These are phyloP conservation scores for Lycocerus yunnanus DNA, from an alignment of 2,888 invertebrate species.

Conservation along the genomic window DNA sequence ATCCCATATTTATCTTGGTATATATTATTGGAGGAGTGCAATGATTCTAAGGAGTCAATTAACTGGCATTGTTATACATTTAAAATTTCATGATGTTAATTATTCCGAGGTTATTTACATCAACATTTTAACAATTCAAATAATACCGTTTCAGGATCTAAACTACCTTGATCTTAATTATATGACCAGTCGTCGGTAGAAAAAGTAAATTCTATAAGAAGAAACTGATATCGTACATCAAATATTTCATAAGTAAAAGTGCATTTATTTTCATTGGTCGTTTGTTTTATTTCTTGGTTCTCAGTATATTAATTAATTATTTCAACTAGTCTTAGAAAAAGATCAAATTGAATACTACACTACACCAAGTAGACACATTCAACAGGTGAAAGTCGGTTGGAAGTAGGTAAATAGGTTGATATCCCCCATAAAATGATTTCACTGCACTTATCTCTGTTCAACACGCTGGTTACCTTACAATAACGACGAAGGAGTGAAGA, in stretches of 20 bases:
- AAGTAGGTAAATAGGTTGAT: constrained; percentile 56
- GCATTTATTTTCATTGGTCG: constrained; percentile 27
- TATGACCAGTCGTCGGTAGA: neutral
- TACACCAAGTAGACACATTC: constrained; percentile 20
- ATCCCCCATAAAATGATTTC: constrained; percentile 48
- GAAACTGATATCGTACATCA: constrained; percentile 8
- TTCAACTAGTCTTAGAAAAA: constrained; percentile 8
- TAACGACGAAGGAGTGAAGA: constrained; percentile 28
- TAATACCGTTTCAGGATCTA: constrained; percentile 6
- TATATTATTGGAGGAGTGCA: neutral
- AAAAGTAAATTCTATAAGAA: constrained; percentile 8
- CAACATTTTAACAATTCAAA: neutral
- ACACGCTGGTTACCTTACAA: neutral
- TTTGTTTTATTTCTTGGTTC: neutral
- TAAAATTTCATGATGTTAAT: neutral
- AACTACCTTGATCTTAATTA: constrained; percentile 18
- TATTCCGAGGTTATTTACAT: neutral
- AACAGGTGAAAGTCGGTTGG: constrained; percentile 53
- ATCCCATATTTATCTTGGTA: neutral
- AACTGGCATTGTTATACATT: neutral
- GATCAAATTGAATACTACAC: neutral
- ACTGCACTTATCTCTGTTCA: constrained; percentile 39
- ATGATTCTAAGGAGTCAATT: neutral
- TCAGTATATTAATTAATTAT: neutral
- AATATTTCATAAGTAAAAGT: constrained; percentile 34